Evolutionary conservation across 2,113 vertebrate species (phyloP), one percentile per base, ranked within the genome.

Genomic region (Todiramphus saurophagus): DNA sequence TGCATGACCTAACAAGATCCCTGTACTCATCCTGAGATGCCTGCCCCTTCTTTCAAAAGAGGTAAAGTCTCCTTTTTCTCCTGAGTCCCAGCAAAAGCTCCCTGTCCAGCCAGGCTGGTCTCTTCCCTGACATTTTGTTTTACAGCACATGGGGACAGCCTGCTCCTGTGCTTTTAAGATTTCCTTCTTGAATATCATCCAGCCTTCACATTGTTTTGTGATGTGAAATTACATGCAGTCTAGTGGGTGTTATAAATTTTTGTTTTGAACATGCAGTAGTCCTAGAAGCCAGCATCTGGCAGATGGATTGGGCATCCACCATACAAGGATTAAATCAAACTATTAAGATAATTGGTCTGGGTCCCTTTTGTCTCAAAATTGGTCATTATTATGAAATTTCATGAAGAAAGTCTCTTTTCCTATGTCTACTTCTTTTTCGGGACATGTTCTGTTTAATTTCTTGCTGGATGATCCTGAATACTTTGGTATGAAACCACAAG

Each of bases 221-320:
- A 56, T 41, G 6, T 56, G 39, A 78, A 69, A 58, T 83, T 28
- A 21, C 12, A 24, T 24, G 48, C 3, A 28, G 7, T 58, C 39
- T 79, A 27, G 41, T 37, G 18, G 3, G 7, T 68, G 20, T 6
- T 35, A 80, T 10, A 81, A 60, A 67, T 43, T 11, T 60, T 20
- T 46, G 4, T 35, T 91, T 82, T 44, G 37, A 58, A 73, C 35
- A 48, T 19, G 6, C 4, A 28, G 33, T 13, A 58, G 19, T 27
- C 31, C 55, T 76, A 77, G 46, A 83, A 80, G 77, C 5, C 4
- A 81, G 8, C 25, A 30, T 53, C 21, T 56, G 48, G 10, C 15
- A 58, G 17, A 4, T 33, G 17, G 15, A 23, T 3, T 16, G 11
- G 5, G 10, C 1, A 0, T 56, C 50, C 19, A 37, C 1, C 1